A percentile compares a stretch with the other conserved stretches of the same genome.
Evolutionary conservation across 2,888 invertebrate genomes (phyloP).

Genomic region (Kuschelorhynchus macadamiae): DNA sequence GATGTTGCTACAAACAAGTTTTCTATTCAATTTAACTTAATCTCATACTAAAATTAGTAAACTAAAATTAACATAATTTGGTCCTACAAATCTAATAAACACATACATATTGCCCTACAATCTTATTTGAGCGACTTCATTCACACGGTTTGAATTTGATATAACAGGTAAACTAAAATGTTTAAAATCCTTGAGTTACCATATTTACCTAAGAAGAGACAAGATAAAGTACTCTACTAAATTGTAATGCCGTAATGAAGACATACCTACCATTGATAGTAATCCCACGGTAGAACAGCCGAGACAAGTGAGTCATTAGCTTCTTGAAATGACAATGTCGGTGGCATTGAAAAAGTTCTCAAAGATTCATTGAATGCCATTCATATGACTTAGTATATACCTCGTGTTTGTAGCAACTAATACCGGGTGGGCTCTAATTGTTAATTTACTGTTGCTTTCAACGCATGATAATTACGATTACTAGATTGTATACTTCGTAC

Average conservation of each 20-base stretch:
- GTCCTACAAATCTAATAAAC: no score
- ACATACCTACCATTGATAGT: conserved; percentile 42
- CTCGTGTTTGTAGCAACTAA: conserved; percentile 4
- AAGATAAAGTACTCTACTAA: conserved; percentile 39
- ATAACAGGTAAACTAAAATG: conserved; percentile 32
- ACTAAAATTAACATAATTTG: no score
- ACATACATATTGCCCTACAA: no score
- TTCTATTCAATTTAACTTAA: no score
- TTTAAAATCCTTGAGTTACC: conserved; percentile 45
- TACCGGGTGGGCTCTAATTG: conserved; percentile 20
- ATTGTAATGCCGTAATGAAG: conserved; percentile 40
- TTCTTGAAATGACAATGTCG: conserved; percentile 42
- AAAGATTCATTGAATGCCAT: conserved; percentile 42
- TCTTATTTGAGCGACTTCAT: no score
- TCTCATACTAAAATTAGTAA: no score
- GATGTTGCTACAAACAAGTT: no score
- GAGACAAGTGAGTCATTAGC: conserved; percentile 45
- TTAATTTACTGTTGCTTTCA: not conserved
- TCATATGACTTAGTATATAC: conserved; percentile 24
- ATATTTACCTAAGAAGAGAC: conserved; percentile 42
- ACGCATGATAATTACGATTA: not conserved
- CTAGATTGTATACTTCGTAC: no score
- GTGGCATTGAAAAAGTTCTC: conserved; percentile 44
- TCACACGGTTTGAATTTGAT: conserved; percentile 23
- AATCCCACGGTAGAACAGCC: conserved; percentile 42